These are phyloP conservation scores for Elaeidobius kamerunicus DNA, from an alignment of 2,888 invertebrate genomes.

Conservation along the genomic window DNA sequence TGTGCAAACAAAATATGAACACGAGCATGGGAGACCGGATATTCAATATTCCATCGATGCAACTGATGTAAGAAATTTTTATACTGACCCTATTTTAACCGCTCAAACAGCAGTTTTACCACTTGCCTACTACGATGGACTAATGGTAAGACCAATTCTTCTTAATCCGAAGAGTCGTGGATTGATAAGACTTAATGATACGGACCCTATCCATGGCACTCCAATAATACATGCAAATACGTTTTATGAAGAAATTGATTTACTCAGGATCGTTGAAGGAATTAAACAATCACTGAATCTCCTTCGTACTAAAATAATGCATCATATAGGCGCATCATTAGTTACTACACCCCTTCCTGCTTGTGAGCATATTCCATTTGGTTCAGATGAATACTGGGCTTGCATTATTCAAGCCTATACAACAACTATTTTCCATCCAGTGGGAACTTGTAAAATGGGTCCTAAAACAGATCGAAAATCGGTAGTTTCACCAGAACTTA, in stretches of 20 bases:
- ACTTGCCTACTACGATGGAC: slow-evolving; percentile 60
- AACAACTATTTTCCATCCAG: slow-evolving; percentile 66
- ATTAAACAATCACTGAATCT: slow-evolving; percentile 58
- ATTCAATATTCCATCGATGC: slow-evolving; percentile 66
- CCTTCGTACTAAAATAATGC: slow-evolving; percentile 59
- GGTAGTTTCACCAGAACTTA: slow-evolving; percentile 63
- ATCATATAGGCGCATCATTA: slow-evolving; percentile 55
- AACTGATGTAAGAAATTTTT: slow-evolving; percentile 56
- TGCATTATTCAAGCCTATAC: slow-evolving; percentile 66
- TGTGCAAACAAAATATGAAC: slow-evolving; percentile 57
- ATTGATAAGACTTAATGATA: slow-evolving; percentile 58
- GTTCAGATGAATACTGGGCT: slow-evolving; percentile 63
- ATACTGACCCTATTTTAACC: slow-evolving; percentile 54
- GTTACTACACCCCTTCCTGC: slow-evolving; percentile 58
- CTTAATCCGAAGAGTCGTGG: slow-evolving; percentile 64
- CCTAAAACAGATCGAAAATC: slow-evolving; percentile 58
- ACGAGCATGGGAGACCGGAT: slow-evolving; percentile 55
- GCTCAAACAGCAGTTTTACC: slow-evolving; percentile 52
- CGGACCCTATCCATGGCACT: slow-evolving; percentile 67
- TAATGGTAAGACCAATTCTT: slow-evolving; percentile 61
- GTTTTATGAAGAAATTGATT: slow-evolving; percentile 62
- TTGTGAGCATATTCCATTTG: slow-evolving; percentile 57
- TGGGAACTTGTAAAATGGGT: slow-evolving; percentile 70
- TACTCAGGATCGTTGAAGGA: slow-evolving; percentile 59
- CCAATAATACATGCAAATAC: slow-evolving; percentile 73